Conservation (phyloP, 2,797 vertebrate species). For the Hapalemur alaotrensis region DNA sequence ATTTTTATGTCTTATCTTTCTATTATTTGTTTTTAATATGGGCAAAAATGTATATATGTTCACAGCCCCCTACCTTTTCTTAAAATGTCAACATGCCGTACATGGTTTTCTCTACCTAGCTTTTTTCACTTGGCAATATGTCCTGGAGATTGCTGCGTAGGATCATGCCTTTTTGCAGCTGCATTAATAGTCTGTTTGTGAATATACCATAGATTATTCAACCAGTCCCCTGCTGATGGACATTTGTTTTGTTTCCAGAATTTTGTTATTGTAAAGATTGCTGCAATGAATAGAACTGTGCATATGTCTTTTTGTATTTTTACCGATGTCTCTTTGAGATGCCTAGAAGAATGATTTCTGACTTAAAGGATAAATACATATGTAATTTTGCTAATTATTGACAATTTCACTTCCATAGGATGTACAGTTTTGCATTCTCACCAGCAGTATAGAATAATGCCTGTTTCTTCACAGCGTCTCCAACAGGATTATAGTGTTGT, state of each 20-base stretch:
- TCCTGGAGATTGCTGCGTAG: not conserved
- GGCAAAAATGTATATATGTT: not conserved
- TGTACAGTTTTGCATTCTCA: not conserved
- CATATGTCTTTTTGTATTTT: not conserved
- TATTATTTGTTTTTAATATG: not conserved
- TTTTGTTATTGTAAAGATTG: not conserved
- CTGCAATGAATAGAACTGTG: not conserved
- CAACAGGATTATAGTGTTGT: not conserved
- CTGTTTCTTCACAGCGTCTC: not conserved
- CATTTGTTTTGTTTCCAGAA: not conserved
- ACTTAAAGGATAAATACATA: constrained; percentile 14
- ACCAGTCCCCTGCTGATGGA: not conserved
- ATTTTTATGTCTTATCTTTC: not conserved
- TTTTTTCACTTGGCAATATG: not conserved
- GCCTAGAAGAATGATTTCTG: not conserved
- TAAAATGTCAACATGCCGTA: not conserved
- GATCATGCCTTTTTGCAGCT: not conserved
- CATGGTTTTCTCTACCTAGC: not conserved
- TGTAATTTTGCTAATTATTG: not conserved
- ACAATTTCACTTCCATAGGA: not conserved
- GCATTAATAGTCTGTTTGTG: not conserved
- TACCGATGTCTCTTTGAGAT: not conserved
- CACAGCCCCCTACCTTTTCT: not conserved
- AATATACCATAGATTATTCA: not conserved
- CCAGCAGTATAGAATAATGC: not conserved